These are phyloP conservation scores for Heterohyrax brucei DNA, from an alignment of 2,797 vertebrate species.

Conservation along the genomic window DNA sequence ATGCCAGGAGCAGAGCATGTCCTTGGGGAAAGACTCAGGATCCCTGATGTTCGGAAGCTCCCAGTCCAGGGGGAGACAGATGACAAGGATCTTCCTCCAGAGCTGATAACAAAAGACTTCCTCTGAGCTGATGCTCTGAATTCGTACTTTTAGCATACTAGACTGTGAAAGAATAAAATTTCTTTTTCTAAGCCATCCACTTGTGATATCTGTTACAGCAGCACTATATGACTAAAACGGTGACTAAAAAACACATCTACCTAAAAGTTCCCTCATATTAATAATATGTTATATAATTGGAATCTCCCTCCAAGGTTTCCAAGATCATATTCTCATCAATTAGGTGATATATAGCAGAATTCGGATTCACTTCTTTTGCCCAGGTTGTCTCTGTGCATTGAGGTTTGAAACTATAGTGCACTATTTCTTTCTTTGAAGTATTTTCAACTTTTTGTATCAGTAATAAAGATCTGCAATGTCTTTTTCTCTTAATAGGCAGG, in stretches of 20 bases:
- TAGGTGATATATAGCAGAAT: background rate
- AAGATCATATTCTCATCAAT: background rate
- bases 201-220: no score
- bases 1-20: no score
- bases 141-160: no score
- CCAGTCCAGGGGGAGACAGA: no score
- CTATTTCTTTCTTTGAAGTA: background rate
- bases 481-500: background rate
- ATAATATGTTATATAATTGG: background rate
- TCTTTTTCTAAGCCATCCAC: no score
- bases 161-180: no score
- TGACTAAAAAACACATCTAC: background rate
- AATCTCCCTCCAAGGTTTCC: background rate
- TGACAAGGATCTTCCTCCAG: no score
- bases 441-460: background rate
- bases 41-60: no score
- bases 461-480: background rate
- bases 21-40: no score
- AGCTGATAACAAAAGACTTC: no score
- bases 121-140: no score
- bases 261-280: background rate
- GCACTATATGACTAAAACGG: no score
- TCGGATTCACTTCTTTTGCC: slow-evolving; percentile 4
- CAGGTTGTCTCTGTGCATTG: background rate
- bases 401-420: background rate